Evolutionary conservation across 30 jellyfish, hydroid and myxozoan genomes (phyloP).

Genomic region (Morbakka virulenta): DNA sequence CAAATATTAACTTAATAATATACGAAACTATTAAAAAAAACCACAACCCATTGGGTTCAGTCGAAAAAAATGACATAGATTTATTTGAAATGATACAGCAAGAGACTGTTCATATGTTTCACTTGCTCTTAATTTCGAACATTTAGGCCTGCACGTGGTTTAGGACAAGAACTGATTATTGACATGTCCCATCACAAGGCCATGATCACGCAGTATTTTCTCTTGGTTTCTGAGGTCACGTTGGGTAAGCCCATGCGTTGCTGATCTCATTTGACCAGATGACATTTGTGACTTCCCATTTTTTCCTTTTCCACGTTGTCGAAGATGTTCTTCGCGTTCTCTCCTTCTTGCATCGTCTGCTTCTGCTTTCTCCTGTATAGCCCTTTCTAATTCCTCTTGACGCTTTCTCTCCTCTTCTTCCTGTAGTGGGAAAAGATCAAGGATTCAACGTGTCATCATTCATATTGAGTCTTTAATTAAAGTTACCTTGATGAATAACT

Average conservation of each 20-base stretch:
- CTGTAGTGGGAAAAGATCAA: neutral
- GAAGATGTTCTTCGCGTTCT: slow-evolving; percentile 75
- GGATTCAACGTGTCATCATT: too few species aligned
- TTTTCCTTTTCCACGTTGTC: slow-evolving; percentile 71
- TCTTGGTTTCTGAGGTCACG: slow-evolving; percentile 81
- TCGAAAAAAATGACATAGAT: too few species aligned
- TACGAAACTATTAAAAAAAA: too few species aligned
- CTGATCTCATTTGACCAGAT: neutral
- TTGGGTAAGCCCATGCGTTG: slow-evolving; percentile 65
- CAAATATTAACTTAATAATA: too few species aligned
- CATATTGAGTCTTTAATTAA: too few species aligned
- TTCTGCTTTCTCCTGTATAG: slow-evolving; percentile 39
- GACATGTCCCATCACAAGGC: slow-evolving; percentile 96
- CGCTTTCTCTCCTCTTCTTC: slow-evolving; percentile 71
- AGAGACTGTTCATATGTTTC: too few species aligned
- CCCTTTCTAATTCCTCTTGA: slow-evolving; percentile 38
- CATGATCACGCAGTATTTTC: slow-evolving; percentile 88
- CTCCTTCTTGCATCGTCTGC: slow-evolving; percentile 64
- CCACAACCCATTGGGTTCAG: too few species aligned
- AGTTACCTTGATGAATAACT: too few species aligned
- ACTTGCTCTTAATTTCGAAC: too few species aligned
- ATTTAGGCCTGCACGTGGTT: neutral
- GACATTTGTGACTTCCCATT: neutral
- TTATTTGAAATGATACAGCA: too few species aligned
- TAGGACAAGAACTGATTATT: slow-evolving; percentile 75